Conservation (phyloP, 2,888 invertebrate genomes). For the Meteorus cinctellus region DNA sequence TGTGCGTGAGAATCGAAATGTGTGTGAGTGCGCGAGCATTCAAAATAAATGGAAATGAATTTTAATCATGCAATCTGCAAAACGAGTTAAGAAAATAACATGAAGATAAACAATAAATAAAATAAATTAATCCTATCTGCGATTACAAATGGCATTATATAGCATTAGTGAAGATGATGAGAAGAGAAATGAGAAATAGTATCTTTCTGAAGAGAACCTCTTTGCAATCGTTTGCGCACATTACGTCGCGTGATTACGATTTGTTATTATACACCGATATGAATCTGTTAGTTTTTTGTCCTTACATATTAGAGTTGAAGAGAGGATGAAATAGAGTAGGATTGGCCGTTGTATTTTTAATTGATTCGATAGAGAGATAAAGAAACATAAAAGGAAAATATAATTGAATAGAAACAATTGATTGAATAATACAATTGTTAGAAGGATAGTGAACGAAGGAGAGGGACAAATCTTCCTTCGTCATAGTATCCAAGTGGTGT, state of each 20-base stretch:
- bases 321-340: conserved; percentile 61
- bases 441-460: conserved; percentile 6
- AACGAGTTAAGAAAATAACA: neutral
- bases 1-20: too few species aligned
- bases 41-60: too few species aligned
- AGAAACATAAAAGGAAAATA: conserved; percentile 25
- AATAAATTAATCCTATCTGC: conserved; percentile 31
- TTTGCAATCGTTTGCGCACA: conserved; percentile 43
- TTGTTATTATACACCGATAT: conserved; percentile 52
- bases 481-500: conserved; percentile 8
- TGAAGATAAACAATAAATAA: neutral
- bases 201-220: conserved; percentile 30
- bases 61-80: neutral
- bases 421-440: conserved; percentile 18
- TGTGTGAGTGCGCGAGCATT: too few species aligned
- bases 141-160: conserved; percentile 40
- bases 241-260: conserved; percentile 45
- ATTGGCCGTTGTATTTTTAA: conserved; percentile 66
- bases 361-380: conserved; percentile 47
- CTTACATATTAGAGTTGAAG: conserved; percentile 67
- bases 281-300: conserved; percentile 71
- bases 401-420: conserved; percentile 23
- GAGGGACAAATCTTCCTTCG: conserved; percentile 25
- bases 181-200: conserved; percentile 5
- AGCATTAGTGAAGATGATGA: neutral